Conservation (phyloP, 2,797 vertebrate species). For the Rhinatrema bivittatum region DNA sequence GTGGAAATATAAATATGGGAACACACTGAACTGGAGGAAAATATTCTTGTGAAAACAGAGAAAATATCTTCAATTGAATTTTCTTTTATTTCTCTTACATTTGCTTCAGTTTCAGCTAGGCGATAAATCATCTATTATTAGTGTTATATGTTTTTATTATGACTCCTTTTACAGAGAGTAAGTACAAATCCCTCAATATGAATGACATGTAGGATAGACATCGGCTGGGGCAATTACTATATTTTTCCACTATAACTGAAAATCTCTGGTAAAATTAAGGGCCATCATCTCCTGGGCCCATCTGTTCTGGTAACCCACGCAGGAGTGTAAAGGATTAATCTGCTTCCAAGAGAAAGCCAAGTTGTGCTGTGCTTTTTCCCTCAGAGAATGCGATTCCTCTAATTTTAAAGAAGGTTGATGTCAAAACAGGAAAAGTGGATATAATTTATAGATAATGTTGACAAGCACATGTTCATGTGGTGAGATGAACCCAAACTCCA, state of each 20-base stretch:
- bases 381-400: too few relatives aligned
- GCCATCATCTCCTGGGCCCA: background rate
- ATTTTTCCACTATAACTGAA: constrained; percentile 13
- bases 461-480: too few relatives aligned
- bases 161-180: constrained; percentile 15
- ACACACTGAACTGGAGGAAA: constrained; percentile 7
- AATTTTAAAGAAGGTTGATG: too few relatives aligned
- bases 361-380: too few relatives aligned
- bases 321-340: too few relatives aligned
- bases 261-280: constrained; percentile 3
- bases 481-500: too few relatives aligned
- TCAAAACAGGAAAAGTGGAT: too few relatives aligned
- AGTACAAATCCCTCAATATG: constrained; percentile 16
- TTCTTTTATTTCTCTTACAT: constrained; percentile 2
- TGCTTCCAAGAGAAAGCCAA: too few relatives aligned
- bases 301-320: constrained; percentile 8
- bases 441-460: too few relatives aligned
- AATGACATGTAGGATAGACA: constrained; percentile 13
- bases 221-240: constrained; percentile 9
- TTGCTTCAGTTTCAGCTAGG: constrained; percentile 19
- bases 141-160: constrained; percentile 5
- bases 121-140: constrained; percentile 31
- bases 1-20: constrained; percentile 20
- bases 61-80: background rate
- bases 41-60: constrained; percentile 3